phyloP scores from a whole-genome alignment of 2,113 vertebrate species.

The Genyomyrus donnyi region DNA sequence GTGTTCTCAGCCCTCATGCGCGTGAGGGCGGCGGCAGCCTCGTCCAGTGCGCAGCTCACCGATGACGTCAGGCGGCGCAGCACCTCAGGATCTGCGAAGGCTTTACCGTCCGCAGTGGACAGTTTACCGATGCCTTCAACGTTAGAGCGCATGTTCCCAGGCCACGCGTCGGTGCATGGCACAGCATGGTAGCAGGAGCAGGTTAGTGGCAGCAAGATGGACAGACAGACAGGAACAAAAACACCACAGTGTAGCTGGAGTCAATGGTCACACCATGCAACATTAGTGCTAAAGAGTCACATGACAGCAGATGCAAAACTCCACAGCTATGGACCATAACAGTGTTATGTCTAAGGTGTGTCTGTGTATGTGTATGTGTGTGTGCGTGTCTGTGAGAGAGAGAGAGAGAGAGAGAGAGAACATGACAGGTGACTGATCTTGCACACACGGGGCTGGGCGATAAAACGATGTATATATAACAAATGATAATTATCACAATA shows the following conservation, averaged over 20 bases:
- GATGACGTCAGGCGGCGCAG: slow-evolving; percentile 95
- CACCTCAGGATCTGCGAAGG: slow-evolving; percentile 98
- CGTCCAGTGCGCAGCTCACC: slow-evolving; percentile 95
- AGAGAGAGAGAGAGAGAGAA: background rate
- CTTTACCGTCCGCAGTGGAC: slow-evolving; percentile 99
- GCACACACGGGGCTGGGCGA: no score
- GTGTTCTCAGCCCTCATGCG: slow-evolving; percentile 97
- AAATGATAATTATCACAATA: no score
- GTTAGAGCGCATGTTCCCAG: slow-evolving; percentile 39
- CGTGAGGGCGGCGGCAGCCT: slow-evolving; percentile 92
- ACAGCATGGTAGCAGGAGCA: slow-evolving; percentile 33
- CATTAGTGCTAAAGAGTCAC: background rate
- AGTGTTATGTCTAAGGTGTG: background rate
- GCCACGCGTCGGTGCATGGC: background rate
- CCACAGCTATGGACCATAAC: background rate
- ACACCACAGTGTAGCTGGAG: background rate
- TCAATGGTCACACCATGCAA: slow-evolving; percentile 10
- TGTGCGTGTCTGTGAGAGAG: no score
- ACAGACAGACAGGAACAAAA: background rate
- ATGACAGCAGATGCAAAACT: background rate
- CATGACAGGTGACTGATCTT: background rate
- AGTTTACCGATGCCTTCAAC: slow-evolving; percentile 96
- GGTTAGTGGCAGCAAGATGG: background rate
- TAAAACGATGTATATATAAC: no score
- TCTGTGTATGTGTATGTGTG: background rate